Evolutionary conservation across 2,888 invertebrate species (phyloP).

Genomic region (Taenaris catops): DNA sequence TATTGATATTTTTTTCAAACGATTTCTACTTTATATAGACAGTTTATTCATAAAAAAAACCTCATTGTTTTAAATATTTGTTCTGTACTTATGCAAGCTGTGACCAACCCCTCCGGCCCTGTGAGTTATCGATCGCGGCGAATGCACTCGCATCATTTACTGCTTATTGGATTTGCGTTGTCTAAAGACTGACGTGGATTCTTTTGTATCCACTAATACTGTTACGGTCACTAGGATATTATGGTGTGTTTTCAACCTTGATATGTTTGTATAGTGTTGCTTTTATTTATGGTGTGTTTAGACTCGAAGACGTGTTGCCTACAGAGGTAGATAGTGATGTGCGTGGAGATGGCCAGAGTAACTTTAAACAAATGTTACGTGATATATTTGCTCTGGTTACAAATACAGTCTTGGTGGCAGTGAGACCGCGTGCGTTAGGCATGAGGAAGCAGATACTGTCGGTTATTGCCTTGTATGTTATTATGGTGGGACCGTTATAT

Average conservation of each 20-base stretch:
- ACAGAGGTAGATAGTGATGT: constrained; percentile 24
- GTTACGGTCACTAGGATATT: constrained; percentile 60
- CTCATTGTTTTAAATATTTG: no score
- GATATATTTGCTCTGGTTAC: constrained; percentile 55
- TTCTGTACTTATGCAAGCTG: no score
- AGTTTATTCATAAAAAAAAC: no score
- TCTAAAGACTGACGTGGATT: no score
- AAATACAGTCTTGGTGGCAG: constrained; percentile 59
- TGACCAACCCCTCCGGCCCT: no score
- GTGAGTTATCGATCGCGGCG: no score
- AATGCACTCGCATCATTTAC: no score
- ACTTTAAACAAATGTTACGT: constrained; percentile 33
- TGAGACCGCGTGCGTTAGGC: constrained; percentile 46
- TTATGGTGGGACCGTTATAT: constrained; percentile 72
- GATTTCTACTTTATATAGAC: no score
- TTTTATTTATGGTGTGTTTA: constrained; percentile 55
- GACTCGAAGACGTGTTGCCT: constrained; percentile 53
- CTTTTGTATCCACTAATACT: no score
- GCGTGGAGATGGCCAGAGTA: constrained; percentile 29
- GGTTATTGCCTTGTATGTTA: constrained; percentile 55
- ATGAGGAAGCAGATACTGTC: constrained; percentile 57
- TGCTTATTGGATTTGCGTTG: no score
- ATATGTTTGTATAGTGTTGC: constrained; percentile 48
- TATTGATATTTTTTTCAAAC: no score
- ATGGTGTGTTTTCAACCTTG: constrained; percentile 63